Evolutionary conservation across 2,113 vertebrate genomes (phyloP).

Genomic region (Aegotheles bennettii): DNA sequence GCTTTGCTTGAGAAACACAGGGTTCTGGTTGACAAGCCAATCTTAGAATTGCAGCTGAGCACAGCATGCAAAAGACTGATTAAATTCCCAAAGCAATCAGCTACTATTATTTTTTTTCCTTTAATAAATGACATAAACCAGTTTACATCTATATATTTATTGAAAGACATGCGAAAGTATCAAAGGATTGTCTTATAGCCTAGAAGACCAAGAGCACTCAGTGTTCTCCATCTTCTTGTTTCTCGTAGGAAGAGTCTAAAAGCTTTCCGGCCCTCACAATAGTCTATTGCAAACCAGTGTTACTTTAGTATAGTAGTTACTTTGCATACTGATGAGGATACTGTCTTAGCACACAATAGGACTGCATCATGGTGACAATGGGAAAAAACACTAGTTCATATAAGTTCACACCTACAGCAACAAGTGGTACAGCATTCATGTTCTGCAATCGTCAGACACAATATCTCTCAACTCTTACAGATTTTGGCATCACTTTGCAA

Average conservation of each 20-base stretch:
- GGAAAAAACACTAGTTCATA: background rate
- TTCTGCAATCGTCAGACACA: background rate
- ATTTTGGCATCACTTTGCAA: background rate
- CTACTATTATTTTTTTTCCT: background rate
- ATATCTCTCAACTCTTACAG: background rate
- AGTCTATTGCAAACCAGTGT: background rate
- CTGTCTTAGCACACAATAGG: fast-evolving
- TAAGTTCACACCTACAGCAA: background rate
- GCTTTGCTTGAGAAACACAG: background rate
- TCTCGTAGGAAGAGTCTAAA: background rate
- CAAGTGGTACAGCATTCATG: background rate
- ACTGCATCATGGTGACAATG: background rate
- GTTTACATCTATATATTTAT: background rate
- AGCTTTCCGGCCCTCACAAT: background rate
- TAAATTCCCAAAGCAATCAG: background rate
- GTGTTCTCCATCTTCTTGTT: background rate
- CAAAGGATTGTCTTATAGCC: background rate
- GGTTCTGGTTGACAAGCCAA: background rate
- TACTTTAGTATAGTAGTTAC: background rate
- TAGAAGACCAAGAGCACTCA: background rate
- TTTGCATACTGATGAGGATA: background rate
- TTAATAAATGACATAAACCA: background rate
- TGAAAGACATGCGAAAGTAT: background rate
- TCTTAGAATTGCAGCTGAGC: background rate
- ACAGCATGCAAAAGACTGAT: background rate